These are phyloP conservation scores for Sebastes aleutianus DNA, from an alignment of 2,797 vertebrate species.

Conservation along the genomic window DNA sequence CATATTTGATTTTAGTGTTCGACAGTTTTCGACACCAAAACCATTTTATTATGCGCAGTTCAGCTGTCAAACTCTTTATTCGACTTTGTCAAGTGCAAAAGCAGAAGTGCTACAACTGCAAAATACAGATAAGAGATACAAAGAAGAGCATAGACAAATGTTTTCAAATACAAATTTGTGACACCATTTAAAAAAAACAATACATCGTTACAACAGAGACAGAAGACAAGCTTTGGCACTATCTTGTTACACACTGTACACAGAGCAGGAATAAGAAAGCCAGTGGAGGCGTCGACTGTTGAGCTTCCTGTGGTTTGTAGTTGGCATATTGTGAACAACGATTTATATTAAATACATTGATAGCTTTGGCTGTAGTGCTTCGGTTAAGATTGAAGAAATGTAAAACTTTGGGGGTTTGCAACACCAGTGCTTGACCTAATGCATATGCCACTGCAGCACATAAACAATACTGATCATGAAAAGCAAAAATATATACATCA, in stretches of 20 bases:
- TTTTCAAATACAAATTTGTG: slow-evolving; percentile 21
- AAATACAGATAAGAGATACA: slow-evolving; percentile 60
- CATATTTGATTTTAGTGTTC: not conserved
- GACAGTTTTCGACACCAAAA: not conserved
- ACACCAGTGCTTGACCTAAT: slow-evolving; percentile 62
- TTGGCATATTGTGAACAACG: not conserved
- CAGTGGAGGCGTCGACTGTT: not conserved
- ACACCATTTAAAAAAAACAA: slow-evolving; percentile 12
- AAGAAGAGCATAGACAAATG: slow-evolving; percentile 19
- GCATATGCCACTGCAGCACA: slow-evolving; percentile 42
- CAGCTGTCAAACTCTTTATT: slow-evolving; percentile 86
- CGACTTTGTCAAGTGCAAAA: slow-evolving; percentile 89
- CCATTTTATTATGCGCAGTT: slow-evolving; percentile 4
- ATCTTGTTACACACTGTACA: slow-evolving; percentile 4
- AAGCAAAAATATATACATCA: slow-evolving; percentile 79
- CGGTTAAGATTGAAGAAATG: slow-evolving; percentile 26
- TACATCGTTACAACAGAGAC: slow-evolving; percentile 22
- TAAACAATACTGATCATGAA: slow-evolving; percentile 54
- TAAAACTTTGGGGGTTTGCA: slow-evolving; percentile 37
- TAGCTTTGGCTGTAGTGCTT: slow-evolving; percentile 55
- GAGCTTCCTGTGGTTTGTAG: slow-evolving; percentile 14
- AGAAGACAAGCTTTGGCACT: slow-evolving; percentile 52
- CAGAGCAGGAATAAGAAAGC: not conserved
- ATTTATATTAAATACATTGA: slow-evolving; percentile 10
- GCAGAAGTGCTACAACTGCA: slow-evolving; percentile 79